Conservation (phyloP, 2,888 invertebrate species). For the Augiades crinisus region DNA sequence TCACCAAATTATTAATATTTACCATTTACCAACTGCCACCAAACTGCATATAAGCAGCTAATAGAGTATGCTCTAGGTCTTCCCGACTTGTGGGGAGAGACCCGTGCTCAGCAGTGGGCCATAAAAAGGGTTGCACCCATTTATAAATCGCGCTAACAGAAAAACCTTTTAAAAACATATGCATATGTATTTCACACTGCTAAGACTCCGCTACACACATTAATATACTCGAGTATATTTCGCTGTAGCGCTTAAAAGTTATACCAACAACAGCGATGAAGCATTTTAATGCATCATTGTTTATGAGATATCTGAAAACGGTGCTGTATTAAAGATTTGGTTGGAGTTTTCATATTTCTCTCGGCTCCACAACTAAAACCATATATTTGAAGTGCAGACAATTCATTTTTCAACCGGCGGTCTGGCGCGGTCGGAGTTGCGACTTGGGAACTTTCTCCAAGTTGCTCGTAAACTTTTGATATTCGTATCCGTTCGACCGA, state of each 20-base stretch:
- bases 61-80: too few species aligned
- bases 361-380: slow-evolving; percentile 57
- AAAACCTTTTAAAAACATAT: too few species aligned
- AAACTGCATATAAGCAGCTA: too few species aligned
- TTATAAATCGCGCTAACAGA: too few species aligned
- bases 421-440: slow-evolving; percentile 53
- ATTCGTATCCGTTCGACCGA: slow-evolving; percentile 64
- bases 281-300: slow-evolving; percentile 23
- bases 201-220: neutral
- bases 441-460: slow-evolving; percentile 55
- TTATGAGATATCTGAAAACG: slow-evolving; percentile 26
- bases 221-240: neutral
- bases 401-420: slow-evolving; percentile 76
- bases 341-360: slow-evolving; percentile 56
- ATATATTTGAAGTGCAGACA: slow-evolving; percentile 75
- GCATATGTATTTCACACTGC: neutral
- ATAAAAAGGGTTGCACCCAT: too few species aligned
- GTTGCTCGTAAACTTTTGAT: slow-evolving; percentile 62
- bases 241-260: neutral
- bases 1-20: too few species aligned
- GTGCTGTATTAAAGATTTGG: slow-evolving; percentile 29
- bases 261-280: slow-evolving; percentile 2
- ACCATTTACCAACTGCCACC: too few species aligned
- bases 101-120: too few species aligned
- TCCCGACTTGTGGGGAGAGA: too few species aligned